Conservation (phyloP, 2,888 invertebrate species). For the Hypsopygia costalis region DNA sequence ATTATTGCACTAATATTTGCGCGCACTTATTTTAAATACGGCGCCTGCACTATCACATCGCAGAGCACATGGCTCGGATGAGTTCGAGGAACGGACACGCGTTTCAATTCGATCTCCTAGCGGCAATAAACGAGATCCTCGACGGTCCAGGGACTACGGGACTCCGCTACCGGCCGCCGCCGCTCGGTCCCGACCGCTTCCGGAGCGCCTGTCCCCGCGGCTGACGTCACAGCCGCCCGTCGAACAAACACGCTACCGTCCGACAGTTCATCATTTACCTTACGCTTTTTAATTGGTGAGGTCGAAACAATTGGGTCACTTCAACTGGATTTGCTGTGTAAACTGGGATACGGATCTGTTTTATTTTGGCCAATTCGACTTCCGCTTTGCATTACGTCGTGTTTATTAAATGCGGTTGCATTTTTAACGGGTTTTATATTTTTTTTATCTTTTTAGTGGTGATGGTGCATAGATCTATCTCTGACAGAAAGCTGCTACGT, state of each 20-base stretch:
- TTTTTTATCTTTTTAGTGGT: no score
- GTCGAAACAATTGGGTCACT: slow-evolving; percentile 74
- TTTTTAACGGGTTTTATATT: no score
- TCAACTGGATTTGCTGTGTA: slow-evolving; percentile 50
- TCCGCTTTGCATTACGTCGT: slow-evolving; percentile 26
- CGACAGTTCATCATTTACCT: slow-evolving; percentile 60
- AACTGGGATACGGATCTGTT: slow-evolving; percentile 36
- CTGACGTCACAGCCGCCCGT: slow-evolving; percentile 44
- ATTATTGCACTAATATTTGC: slow-evolving; percentile 8
- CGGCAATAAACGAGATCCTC: slow-evolving; percentile 62
- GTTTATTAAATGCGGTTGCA: slow-evolving; percentile 4
- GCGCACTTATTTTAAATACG: slow-evolving; percentile 29
- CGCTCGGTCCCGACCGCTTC: slow-evolving; percentile 53
- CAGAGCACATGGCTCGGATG: slow-evolving; percentile 43
- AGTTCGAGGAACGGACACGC: slow-evolving; percentile 68
- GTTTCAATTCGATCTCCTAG: slow-evolving; percentile 69
- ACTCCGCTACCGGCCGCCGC: slow-evolving; percentile 56
- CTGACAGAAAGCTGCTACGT: no score
- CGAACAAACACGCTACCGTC: slow-evolving; percentile 28
- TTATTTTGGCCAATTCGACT: slow-evolving; percentile 33
- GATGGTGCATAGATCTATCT: no score
- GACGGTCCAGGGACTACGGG: slow-evolving; percentile 56
- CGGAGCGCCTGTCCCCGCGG: slow-evolving; percentile 49
- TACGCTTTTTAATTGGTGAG: slow-evolving; percentile 77
- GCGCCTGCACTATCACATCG: slow-evolving; percentile 43